These are phyloP conservation scores for Anagrus nilaparvatae DNA, from an alignment of 1,140 invertebrate genomes.

Conservation along the genomic window DNA sequence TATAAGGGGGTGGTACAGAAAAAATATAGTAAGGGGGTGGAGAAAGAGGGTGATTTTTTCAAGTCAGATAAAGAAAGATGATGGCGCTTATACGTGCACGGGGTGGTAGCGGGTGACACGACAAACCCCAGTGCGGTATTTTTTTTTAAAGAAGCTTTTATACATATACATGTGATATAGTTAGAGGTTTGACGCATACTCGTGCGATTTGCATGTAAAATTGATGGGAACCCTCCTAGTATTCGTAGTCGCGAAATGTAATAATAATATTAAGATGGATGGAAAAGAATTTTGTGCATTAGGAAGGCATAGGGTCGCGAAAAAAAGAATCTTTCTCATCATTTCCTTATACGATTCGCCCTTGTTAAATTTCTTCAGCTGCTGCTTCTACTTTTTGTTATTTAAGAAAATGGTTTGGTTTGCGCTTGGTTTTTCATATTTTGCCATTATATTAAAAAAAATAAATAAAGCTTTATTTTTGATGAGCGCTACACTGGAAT, in stretches of 20 bases:
- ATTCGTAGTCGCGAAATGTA: conserved; percentile 30
- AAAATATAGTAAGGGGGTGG: too few species aligned
- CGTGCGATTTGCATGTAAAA: conserved; percentile 30
- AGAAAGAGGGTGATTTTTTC: too few species aligned
- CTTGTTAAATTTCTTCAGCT: not conserved
- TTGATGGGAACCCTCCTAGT: conserved; percentile 16
- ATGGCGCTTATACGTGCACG: not conserved
- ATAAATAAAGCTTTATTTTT: too few species aligned
- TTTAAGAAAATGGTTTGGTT: conserved; percentile 15
- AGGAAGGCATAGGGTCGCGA: conserved; percentile 13
- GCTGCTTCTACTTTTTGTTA: not conserved
- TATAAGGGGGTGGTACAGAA: too few species aligned
- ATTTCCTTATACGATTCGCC: conserved; percentile 1
- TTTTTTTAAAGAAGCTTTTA: conserved; percentile 17
- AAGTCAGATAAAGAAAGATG: not conserved
- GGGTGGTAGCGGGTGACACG: not conserved
- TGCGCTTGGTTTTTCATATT: conserved; percentile 5
- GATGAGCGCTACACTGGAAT: too few species aligned
- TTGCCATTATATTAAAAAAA: too few species aligned
- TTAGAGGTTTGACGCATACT: conserved; percentile 21
- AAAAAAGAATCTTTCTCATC: conserved; percentile 16
- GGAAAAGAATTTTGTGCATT: conserved; percentile 12
- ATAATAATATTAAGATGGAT: conserved; percentile 39
- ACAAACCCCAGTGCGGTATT: not conserved
- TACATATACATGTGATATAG: too few species aligned